phyloP scores from a whole-genome alignment of 2,888 invertebrate genomes.

The Acanthosepion pharaonis region DNA sequence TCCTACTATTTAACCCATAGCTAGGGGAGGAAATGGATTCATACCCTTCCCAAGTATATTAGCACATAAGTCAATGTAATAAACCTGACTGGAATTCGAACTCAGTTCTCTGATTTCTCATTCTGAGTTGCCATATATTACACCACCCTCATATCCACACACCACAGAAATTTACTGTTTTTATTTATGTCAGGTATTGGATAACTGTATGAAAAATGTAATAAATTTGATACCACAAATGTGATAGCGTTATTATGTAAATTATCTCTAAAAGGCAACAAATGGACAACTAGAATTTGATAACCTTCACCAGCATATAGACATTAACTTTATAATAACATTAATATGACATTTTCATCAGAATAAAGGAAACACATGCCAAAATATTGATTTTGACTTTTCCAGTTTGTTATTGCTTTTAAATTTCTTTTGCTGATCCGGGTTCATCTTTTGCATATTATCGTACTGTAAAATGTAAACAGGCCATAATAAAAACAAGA shows the following conservation, averaged over 20 bases:
- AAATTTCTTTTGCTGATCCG: background rate
- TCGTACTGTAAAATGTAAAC: too few species aligned
- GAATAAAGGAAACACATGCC: background rate
- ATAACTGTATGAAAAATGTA: background rate
- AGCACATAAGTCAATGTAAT: too few species aligned
- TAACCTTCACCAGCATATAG: background rate
- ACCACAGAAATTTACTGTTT: background rate
- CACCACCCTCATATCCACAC: background rate
- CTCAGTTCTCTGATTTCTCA: too few species aligned
- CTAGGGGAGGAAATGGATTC: too few species aligned
- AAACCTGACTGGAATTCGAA: too few species aligned
- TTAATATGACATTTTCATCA: constrained; percentile 21
- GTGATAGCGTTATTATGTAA: background rate
- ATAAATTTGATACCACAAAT: background rate
- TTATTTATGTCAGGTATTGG: background rate
- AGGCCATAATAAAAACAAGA: too few species aligned
- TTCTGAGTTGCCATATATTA: too few species aligned
- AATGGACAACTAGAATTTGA: background rate
- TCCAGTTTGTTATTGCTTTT: background rate
- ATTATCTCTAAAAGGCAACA: constrained; percentile 5
- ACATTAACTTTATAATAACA: background rate
- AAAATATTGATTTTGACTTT: background rate
- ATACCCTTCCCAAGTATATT: too few species aligned
- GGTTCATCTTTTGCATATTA: background rate
- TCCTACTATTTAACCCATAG: too few species aligned